Conservation (phyloP, 2,113 vertebrate genomes). For the Podarcis cretensis region DNA sequence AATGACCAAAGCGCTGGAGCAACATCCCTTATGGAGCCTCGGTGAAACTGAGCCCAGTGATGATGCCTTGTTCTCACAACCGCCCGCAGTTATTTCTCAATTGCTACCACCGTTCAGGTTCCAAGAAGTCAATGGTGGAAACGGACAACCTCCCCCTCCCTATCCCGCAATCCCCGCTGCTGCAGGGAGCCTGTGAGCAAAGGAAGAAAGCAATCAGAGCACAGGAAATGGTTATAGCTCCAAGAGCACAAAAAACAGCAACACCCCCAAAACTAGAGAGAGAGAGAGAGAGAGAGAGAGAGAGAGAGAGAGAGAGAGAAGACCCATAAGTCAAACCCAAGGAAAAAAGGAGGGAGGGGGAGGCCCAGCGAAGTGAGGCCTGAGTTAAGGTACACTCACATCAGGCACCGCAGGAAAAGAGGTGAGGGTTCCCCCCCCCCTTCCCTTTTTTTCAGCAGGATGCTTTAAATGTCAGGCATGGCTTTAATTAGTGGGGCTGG, state of each 20-base stretch:
- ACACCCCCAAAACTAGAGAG: too few species aligned
- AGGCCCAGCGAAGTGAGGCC: slow-evolving; percentile 45
- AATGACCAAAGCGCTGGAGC: background rate
- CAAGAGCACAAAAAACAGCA: background rate
- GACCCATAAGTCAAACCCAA: slow-evolving; percentile 35
- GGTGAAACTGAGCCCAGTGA: background rate
- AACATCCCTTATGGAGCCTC: background rate
- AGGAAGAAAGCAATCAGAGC: slow-evolving; percentile 8
- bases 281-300: too few species aligned
- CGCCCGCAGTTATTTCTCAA: background rate
- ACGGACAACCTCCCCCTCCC: background rate
- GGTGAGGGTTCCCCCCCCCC: slow-evolving; percentile 8
- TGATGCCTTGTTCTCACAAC: background rate
- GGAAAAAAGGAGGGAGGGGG: background rate
- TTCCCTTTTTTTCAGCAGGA: slow-evolving; percentile 41
- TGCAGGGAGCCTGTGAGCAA: background rate
- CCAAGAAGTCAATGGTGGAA: background rate
- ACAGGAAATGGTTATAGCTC: background rate
- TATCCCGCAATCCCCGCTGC: background rate
- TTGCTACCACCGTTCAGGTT: too few species aligned
- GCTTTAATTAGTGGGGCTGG: slow-evolving; percentile 21
- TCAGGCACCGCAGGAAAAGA: slow-evolving; percentile 42
- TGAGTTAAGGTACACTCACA: slow-evolving; percentile 37
- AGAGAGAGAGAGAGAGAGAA: background rate
- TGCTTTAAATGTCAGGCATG: slow-evolving; percentile 30